Evolutionary conservation across 2,113 vertebrate species (phyloP).

Genomic region (Alethe diademata): DNA sequence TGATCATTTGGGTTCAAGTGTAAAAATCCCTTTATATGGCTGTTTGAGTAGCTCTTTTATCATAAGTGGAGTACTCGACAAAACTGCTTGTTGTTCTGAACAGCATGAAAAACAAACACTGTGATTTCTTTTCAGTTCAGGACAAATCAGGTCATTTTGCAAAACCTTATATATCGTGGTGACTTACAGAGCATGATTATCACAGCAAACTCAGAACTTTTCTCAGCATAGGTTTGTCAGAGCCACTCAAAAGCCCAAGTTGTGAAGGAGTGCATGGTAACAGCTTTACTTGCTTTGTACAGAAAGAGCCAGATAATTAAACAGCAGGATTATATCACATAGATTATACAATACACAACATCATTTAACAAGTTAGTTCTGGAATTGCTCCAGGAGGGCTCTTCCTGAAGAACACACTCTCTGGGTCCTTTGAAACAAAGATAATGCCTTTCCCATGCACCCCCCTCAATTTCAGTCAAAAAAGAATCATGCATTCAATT

Average conservation of each 20-base stretch:
- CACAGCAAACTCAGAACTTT: not conserved
- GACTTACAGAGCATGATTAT: not conserved
- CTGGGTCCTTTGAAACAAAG: not conserved
- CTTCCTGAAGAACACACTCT: not conserved
- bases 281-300: not conserved
- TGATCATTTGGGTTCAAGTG: not conserved
- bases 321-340: not conserved
- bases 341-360: not conserved
- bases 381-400: not conserved
- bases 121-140: not conserved
- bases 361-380: not conserved
- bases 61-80: not conserved
- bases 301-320: not conserved
- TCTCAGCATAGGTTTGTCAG: not conserved
- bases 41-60: not conserved
- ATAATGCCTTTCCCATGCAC: not conserved
- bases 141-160: not conserved
- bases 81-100: not conserved
- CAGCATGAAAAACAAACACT: not conserved
- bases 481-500: constrained; percentile 5
- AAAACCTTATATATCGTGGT: not conserved
- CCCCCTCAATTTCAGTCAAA: not conserved
- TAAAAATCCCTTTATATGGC: not conserved
- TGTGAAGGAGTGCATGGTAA: not conserved
- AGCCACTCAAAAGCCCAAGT: not conserved